Evolutionary conservation across 2,888 invertebrate genomes (phyloP).

Genomic region (Tiphia femorata): DNA sequence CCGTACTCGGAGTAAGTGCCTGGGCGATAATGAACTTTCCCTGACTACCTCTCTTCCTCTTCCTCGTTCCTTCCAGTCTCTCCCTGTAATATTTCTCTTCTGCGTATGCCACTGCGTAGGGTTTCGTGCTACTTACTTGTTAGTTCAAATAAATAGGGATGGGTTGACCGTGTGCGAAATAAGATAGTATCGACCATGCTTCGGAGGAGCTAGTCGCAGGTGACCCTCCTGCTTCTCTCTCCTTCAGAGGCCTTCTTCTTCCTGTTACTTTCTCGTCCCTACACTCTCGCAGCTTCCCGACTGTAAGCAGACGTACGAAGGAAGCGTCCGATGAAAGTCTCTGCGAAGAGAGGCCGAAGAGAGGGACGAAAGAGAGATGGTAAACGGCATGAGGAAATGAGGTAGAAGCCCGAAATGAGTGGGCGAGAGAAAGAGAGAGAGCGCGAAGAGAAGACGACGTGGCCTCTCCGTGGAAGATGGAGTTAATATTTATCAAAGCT

Average conservation of each 20-base stretch:
- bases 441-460: constrained; percentile 14
- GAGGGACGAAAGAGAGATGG: neutral
- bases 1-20: no score
- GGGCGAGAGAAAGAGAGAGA: constrained; percentile 7
- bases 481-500: constrained; percentile 49
- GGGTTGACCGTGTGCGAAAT: constrained; percentile 22
- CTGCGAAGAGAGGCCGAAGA: constrained; percentile 2
- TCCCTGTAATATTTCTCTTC: no score
- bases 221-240: neutral
- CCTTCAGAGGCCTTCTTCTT: neutral
- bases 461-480: constrained; percentile 34
- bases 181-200: constrained; percentile 41
- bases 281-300: no score
- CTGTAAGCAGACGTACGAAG: no score
- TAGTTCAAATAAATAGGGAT: constrained; percentile 43
- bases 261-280: constrained; percentile 20
- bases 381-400: neutral
- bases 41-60: neutral
- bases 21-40: neutral
- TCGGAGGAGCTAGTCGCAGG: constrained; percentile 26
- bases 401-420: neutral
- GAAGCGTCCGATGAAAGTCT: no score
- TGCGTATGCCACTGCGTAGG: no score
- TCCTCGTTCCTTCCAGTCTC: neutral
- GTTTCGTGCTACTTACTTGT: constrained; percentile 24